Evolutionary conservation across 1,140 invertebrate genomes (phyloP), one percentile per base, ranked within the genome.

Genomic region (Lepidurus arcticus): DNA sequence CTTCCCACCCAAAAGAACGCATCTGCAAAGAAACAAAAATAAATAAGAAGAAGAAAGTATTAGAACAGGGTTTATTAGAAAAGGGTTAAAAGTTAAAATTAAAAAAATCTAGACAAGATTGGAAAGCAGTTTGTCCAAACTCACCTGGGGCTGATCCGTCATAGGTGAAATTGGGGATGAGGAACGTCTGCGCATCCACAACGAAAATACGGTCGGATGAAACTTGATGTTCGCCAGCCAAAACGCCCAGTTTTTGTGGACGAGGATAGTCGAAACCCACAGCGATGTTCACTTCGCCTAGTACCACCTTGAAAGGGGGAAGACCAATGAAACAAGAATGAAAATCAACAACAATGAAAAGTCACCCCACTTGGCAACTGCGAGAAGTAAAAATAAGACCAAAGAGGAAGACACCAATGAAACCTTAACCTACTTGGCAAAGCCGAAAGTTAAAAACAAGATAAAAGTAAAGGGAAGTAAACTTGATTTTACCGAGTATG

Each of bases 1-100:
- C 89, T 84, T 0, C 94, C 94, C 73, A 92, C 92, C 94, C 94
- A 96, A 85, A 95, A 96, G 85, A 95, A 95, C 0, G 92, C 93
- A 85, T 95, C 94, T 96, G 84, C 44, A 87, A 87, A 81, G 76
- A 47, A 42, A 10, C 43, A 76, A 11, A 13, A 21, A 78, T 74
- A 9, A 11, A 44, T 74, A 21, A 42, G 9, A 44, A 24, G 74
- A 13, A 42, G 13, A 16, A 6, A 9, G 1, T n/a, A 42, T 11
- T 75, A 16, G 42, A 11, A 75, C 10, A 24, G 7, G n/a, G n/a
- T n/a, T n/a, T n/a, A n/a, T n/a, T n/a, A 13, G 13, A 21, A 73
- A 65, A n/a, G 10, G 26, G 47, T 7, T 78, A 26, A 24, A n/a
- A 24, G 53, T 24, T 6, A 74, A 10, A 73, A 24, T 26, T n/a